phyloP scores from a whole-genome alignment of 2,113 vertebrate genomes.

The Psammodynastes pulverulentus region DNA sequence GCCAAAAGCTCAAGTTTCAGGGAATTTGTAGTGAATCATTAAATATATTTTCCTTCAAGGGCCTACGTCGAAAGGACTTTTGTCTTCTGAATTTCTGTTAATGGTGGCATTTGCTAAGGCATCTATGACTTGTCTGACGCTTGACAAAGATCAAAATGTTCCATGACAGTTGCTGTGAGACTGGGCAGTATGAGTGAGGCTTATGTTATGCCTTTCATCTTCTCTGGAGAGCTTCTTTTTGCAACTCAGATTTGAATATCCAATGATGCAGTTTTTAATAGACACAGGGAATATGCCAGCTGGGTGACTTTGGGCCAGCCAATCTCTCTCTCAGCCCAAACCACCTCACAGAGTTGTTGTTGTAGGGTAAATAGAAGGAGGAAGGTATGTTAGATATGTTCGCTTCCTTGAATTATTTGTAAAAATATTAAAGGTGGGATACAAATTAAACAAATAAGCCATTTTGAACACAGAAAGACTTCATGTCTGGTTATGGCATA shows the following conservation, averaged over 20 bases:
- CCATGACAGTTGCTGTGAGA: background rate
- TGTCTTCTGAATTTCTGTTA: constrained; percentile 34
- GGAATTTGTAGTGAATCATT: background rate
- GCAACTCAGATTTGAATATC: background rate
- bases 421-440: background rate
- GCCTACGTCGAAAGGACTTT: background rate
- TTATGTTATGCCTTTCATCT: background rate
- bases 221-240: background rate
- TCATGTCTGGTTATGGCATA: background rate
- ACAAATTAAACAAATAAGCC: background rate
- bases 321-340: background rate
- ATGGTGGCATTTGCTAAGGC: constrained; percentile 39
- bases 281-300: background rate
- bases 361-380: background rate
- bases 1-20: background rate
- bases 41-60: background rate
- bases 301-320: background rate
- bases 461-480: background rate
- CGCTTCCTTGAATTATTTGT: background rate
- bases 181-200: background rate
- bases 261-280: background rate
- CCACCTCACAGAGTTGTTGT: background rate
- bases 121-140: constrained; percentile 41
- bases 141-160: constrained; percentile 38
- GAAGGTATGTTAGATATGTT: background rate